Conservation (phyloP, 2,888 invertebrate species). For the Therioaphis trifolii region DNA sequence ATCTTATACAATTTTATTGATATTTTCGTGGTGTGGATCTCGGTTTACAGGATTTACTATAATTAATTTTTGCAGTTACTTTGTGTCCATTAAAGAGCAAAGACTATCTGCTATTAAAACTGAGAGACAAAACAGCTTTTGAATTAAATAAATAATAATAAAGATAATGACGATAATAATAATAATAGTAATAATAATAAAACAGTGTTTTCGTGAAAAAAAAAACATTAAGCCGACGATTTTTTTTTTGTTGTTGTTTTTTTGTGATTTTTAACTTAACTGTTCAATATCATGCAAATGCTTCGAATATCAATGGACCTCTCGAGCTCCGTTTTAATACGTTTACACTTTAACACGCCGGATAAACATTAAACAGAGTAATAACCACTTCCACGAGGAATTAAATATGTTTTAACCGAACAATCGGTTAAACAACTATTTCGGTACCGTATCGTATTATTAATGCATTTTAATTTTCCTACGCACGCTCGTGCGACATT, state of each 20-base stretch:
- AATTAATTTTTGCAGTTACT: not conserved
- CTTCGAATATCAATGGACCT: constrained; percentile 45
- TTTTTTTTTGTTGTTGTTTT: not conserved
- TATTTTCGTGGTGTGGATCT: not conserved
- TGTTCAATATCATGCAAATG: constrained; percentile 38
- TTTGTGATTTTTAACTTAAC: constrained; percentile 22
- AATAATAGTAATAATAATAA: not conserved
- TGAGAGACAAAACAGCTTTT: constrained; percentile 22
- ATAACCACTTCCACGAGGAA: not conserved
- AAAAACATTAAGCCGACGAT: constrained; percentile 35
- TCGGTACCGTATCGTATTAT: too few species aligned
- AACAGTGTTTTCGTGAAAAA: not conserved
- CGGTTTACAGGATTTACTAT: not conserved
- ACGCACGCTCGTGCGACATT: not conserved
- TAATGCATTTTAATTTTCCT: not conserved
- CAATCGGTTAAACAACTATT: not conserved
- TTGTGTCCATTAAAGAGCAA: not conserved
- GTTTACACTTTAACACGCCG: constrained; percentile 39
- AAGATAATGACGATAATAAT: too few species aligned
- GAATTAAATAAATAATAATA: constrained; percentile 11
- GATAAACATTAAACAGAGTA: constrained; percentile 33
- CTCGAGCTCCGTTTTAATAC: not conserved
- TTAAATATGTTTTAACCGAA: not conserved
- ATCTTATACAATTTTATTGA: not conserved
- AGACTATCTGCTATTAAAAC: constrained; percentile 9